Evolutionary conservation across 2,888 invertebrate genomes (phyloP), one percentile per base, ranked within the genome.

Genomic region (Drosophila differens): DNA sequence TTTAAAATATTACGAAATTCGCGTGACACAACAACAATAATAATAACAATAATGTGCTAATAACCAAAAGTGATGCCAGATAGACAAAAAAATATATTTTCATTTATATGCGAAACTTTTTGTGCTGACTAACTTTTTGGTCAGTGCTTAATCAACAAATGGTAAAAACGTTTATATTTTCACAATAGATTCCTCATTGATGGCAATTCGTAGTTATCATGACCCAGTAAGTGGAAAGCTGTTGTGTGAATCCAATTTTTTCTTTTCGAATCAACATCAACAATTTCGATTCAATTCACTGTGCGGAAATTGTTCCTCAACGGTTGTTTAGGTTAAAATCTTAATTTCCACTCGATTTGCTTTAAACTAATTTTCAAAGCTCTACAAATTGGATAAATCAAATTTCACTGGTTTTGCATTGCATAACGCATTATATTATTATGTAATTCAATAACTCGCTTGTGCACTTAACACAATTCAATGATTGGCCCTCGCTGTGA

Each of bases 401-500:
- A 55, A 52, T 52, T 52, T 52, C 10, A 19, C 19, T 19, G 19
- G 19, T 41, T 39, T 57, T 41, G 41, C n/a, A 30, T 41, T 57
- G 4, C 9, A 22, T 3, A 22, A 32, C 32, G 22, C 32, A 41
- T 41, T 58, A 16, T 47, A 32, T 22, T 30, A 19, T 41, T 58
- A n/a, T 41, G 30, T 10, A n/a, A 41, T 30, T 58, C n/a, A 6
- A 32, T 30, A 44, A 44, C 10, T 35, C 6, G n/a, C 14, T 37
- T n/a, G 35, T 37, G 16, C 30, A 37, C 9, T 44, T n/a, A n/a
- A 19, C 14, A 39, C 25, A 67, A 49, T 35, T 47, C n/a, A 33
- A 30, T 19, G 44, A 33, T n/a, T 44, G 47, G 64, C 59, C 71
- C 67, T 72, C 57, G 75, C 52, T 59, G 60, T 58, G 59, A 9